A percentile compares a stretch with the other conserved stretches of the same genome.
Evolutionary conservation across 2,113 vertebrate genomes (phyloP).

Genomic region (Actinemys pallida): DNA sequence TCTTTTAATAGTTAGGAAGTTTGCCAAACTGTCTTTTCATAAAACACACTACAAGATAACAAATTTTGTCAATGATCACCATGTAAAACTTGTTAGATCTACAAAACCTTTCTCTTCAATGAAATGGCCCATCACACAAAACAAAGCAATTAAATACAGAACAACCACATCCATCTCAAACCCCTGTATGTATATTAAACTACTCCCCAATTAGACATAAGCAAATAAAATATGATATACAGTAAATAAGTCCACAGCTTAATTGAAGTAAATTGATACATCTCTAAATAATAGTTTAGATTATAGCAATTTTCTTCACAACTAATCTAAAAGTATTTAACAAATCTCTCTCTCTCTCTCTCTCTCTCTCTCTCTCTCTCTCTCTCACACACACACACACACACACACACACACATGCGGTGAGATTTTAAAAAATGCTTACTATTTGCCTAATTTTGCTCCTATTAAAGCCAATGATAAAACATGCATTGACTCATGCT

Average conservation of each 20-base stretch:
- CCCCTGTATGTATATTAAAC: neutral
- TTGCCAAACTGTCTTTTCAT: neutral
- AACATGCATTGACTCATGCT: neutral
- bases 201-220: accelerated
- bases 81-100: neutral
- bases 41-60: neutral
- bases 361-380: neutral
- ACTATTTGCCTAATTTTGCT: neutral
- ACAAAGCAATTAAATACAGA: neutral
- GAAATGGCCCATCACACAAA: neutral
- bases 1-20: neutral
- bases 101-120: neutral
- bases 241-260: neutral
- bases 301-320: neutral
- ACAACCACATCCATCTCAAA: neutral
- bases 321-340: neutral
- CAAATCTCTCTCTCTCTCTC: neutral
- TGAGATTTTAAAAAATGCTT: neutral
- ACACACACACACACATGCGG: neutral
- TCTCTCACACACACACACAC: no score
- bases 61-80: neutral
- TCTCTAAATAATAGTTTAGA: neutral
- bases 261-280: neutral
- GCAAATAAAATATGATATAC: neutral
- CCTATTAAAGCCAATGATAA: neutral